Percentiles rank a stretch among this genome's conserved stretches.
These are phyloP conservation scores for Ischnura elegans DNA, from an alignment of 2,888 invertebrate species.

Conservation along the genomic window DNA sequence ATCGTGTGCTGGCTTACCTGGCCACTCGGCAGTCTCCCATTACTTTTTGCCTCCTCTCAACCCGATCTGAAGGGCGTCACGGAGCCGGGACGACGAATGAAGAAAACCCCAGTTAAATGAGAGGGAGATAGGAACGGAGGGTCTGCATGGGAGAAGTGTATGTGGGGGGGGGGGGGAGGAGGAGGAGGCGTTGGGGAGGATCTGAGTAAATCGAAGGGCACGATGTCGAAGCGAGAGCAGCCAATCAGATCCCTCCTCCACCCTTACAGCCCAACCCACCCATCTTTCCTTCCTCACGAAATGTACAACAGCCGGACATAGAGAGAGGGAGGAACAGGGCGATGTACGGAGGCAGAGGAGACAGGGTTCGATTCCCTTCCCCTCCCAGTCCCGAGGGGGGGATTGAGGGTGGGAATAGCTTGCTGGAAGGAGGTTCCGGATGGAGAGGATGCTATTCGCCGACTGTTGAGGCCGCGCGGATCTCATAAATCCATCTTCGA, in stretches of 20 bases:
- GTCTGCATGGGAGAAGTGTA: not conserved
- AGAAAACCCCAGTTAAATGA: not conserved
- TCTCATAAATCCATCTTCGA: constrained; percentile 67
- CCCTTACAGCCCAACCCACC: not conserved
- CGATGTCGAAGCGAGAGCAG: constrained; percentile 58
- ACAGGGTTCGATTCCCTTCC: not conserved
- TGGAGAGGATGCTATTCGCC: constrained; percentile 52
- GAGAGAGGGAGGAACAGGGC: not conserved
- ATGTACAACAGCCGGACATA: constrained; percentile 33
- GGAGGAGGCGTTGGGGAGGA: constrained; percentile 7
- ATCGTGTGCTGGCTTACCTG: not conserved
- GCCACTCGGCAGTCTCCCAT: not conserved
- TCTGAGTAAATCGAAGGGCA: constrained; percentile 53
- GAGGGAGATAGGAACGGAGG: not conserved
- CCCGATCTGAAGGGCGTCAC: not conserved
- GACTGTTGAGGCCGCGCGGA: constrained; percentile 45
- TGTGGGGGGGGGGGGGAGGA: not conserved
- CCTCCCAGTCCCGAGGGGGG: not conserved
- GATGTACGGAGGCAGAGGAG: not conserved
- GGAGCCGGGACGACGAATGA: not conserved
- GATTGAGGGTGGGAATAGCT: not conserved
- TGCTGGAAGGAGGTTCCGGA: constrained; percentile 36
- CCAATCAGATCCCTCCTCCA: constrained; percentile 44
- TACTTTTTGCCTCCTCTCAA: not conserved
- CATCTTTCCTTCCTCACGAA: constrained; percentile 21